Base-by-base conservation (phyloP, 30 jellyfish, hydroid and myxozoan species). In the Aurelia aurita region DNA sequence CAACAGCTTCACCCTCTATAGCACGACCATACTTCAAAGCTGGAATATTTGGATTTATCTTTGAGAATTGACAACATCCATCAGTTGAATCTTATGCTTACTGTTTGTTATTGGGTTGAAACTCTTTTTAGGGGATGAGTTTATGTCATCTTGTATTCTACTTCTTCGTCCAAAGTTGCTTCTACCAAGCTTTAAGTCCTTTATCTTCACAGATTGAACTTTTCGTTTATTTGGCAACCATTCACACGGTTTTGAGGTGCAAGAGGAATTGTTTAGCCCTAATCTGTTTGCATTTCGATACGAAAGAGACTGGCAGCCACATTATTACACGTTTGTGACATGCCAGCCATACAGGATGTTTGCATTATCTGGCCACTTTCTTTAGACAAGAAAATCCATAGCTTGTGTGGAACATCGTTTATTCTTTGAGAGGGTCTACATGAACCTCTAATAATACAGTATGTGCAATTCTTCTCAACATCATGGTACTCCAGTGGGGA, bases 21-120 rank as follows among this genome's bases (percentile, higher is more conserved):
- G 49, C 82, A 29, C 91, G 29, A 45, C 91, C 90, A 71, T 72
- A 84, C 53, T 51, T 84, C 58, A 69, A 71, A 34, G 94, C 94
- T 22, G 90, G 94, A 28, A 69, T 67, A 26, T 82, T 47, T 66
- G 89, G 89, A 74, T 44, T 53, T 23, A 82, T 43, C 23, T 57
- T 34, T 23, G 57, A 26, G 18, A 10, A 23, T 54, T 39, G 51
- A 39, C 51, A 39, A 39, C 15, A 39, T 39, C 16, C 51, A 39
- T 0, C 0, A 39, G 15, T 4, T 39, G 51, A 39, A 39, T 39
- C 13, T 8, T 39, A 9, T 39, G 51, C 51, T 39, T 39, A 15
- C 25, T 53, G 19, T 51, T 0, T 13, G 23, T 35, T 9, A 61
- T 20, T 35, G 77, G 86, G n/a, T 69, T 72, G 23, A 18, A 82